Base-by-base conservation (phyloP, 2,113 vertebrate species). In the Nicator chloris region DNA sequence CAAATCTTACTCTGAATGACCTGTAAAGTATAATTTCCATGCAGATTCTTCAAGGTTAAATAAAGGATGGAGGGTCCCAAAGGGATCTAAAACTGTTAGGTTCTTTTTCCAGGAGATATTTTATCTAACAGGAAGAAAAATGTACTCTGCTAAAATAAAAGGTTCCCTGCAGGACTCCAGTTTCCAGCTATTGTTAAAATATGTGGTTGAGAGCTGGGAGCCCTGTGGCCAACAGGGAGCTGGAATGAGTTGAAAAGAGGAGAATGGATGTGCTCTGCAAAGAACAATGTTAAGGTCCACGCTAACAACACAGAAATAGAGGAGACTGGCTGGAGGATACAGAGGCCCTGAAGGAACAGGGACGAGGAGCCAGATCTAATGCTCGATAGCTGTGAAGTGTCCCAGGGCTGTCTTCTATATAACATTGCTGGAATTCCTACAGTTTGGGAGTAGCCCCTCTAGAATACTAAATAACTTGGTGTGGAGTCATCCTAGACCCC, bases 351-450 rank as follows among this genome's bases (percentile, higher is more conserved):
- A 50, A 94, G 90, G 68, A 88, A 37, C 45, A 57, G 66, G 60
- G 75, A 19, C 57, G 45, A 90, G 42, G 85, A 61, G 69, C 8
- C 71, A 81, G 79, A 73, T 90, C 63, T 72, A 6, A 9, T 61
- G 70, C 30, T 6, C 0, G n/a, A 53, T 72, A 64, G 66, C 85
- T 92, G 40, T 2, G 2, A 59, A 53, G 37, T 44, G 82, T 72
- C 90, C 50, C 59, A 45, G 79, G 37, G 57, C 70, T 88, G 49
- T 76, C 61, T 85, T 76, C 85, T 57, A 8, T 21, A 66, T 11
- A 91, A 85, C 90, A 88, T 86, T 66, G 68, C n/a, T 95, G 85
- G 59, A 93, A 96, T 96, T 93, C 86, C 82, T 94, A 50, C 47
- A 10, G 16, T n/a, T 86, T 81, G 79, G 82, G 76, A 94, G 85